Percentiles rank a stretch among this genome's conserved stretches.
Evolutionary conservation across 2,113 vertebrate species (phyloP).

Genomic region (Penelope pileata): DNA sequence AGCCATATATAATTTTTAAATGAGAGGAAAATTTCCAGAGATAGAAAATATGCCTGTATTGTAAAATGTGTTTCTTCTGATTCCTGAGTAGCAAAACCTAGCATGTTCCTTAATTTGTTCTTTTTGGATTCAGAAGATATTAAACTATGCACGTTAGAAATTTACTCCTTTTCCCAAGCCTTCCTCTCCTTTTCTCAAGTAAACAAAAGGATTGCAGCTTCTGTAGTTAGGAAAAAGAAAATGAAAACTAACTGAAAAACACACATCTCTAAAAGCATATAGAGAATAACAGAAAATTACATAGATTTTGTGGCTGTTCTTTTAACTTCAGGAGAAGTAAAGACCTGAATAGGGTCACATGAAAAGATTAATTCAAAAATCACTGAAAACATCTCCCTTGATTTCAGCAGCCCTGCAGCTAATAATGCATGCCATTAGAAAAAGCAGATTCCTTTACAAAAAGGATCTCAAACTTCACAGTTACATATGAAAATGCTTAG

Average conservation of each 20-base stretch:
- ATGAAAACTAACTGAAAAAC: neutral
- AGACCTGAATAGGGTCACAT: neutral
- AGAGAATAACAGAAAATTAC: neutral
- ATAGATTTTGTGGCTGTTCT: neutral
- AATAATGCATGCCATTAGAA: neutral
- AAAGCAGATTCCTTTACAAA: neutral
- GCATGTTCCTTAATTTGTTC: neutral
- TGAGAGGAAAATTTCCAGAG: neutral
- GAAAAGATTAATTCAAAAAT: neutral
- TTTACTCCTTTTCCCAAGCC: neutral
- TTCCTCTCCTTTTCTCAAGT: neutral
- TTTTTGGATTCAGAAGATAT: neutral
- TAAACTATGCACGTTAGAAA: neutral
- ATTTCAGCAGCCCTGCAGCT: neutral
- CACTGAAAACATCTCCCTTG: neutral
- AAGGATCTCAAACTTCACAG: neutral
- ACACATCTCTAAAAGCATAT: neutral
- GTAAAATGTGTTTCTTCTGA: neutral
- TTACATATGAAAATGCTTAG: neutral
- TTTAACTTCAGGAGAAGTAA: neutral
- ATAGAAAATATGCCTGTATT: neutral
- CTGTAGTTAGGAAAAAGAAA: neutral
- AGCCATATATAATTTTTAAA: conserved; percentile 26
- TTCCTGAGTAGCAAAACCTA: neutral
- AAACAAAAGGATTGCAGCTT: neutral